Percentiles rank a stretch among this genome's conserved stretches.
Conservation (phyloP, 2,797 vertebrate species). For the Paratrypauchen microcephalus region DNA sequence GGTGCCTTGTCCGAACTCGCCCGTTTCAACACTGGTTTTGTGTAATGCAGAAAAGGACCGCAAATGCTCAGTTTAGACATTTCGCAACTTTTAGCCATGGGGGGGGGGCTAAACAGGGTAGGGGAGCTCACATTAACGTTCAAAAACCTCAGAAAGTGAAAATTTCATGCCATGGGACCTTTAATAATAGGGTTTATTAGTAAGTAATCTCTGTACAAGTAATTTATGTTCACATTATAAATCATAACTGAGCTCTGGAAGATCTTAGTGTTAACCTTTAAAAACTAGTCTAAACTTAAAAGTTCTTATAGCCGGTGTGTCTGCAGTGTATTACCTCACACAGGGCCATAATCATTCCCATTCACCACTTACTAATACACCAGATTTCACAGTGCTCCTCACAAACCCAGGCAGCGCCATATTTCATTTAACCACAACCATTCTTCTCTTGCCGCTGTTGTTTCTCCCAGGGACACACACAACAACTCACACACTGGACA, state of each 20-base stretch:
- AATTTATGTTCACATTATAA: not conserved
- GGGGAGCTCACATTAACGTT: too few relatives aligned
- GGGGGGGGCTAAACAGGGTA: too few relatives aligned
- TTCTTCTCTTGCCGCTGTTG: conserved; percentile 42
- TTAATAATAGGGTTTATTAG: too few relatives aligned
- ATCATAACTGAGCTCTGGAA: not conserved
- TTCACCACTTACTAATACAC: conserved; percentile 33
- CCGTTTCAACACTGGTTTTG: too few relatives aligned
- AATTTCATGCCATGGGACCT: too few relatives aligned
- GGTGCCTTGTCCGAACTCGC: too few relatives aligned
- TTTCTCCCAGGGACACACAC: conserved; percentile 25
- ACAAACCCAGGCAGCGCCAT: conserved; percentile 44
- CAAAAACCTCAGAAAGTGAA: too few relatives aligned
- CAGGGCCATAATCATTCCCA: conserved; percentile 30
- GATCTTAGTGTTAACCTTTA: not conserved
- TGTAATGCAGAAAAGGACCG: too few relatives aligned
- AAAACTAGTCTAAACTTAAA: not conserved
- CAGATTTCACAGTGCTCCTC: conserved; percentile 42
- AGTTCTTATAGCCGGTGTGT: not conserved
- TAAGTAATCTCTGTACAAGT: not conserved
- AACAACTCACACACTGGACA: conserved; percentile 37
- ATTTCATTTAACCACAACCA: conserved; percentile 56
- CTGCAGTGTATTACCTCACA: conserved; percentile 7
- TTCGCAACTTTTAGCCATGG: too few relatives aligned
- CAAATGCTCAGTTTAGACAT: too few relatives aligned